A percentile compares a stretch with the other conserved stretches of the same genome.
Conservation (phyloP, 2,888 invertebrate species). For the Philonicus albiceps region DNA sequence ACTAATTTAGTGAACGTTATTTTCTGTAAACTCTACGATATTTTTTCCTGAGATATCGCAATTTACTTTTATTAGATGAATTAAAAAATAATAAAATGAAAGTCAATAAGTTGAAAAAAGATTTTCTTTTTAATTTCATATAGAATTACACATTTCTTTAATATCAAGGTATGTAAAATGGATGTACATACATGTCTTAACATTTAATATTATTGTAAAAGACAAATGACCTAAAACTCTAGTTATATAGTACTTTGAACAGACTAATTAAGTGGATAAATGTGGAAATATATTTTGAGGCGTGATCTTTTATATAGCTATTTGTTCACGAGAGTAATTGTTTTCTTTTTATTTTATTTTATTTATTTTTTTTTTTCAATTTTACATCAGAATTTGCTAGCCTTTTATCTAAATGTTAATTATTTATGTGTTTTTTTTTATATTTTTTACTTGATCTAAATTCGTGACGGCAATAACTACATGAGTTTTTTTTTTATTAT, state of each 20-base stretch:
- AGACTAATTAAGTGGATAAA: slow-evolving; percentile 17
- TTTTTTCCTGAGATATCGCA: no score
- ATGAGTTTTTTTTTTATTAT: neutral
- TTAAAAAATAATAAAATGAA: neutral
- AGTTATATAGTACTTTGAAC: slow-evolving; percentile 22
- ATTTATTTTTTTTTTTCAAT: neutral
- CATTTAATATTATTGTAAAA: slow-evolving; percentile 37
- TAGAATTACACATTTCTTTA: slow-evolving; percentile 38
- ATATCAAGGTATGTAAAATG: slow-evolving; percentile 40
- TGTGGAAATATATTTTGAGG: neutral
- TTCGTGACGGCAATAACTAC: neutral
- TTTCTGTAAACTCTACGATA: no score
- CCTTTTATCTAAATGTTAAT: neutral
- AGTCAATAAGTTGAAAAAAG: slow-evolving; percentile 1
- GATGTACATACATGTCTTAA: slow-evolving; percentile 38
- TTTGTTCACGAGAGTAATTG: slow-evolving; percentile 2
- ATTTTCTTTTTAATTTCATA: slow-evolving; percentile 22
- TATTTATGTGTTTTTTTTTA: neutral
- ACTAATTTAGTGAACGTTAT: no score
- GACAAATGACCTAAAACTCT: slow-evolving; percentile 31
- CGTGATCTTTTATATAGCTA: slow-evolving; percentile 16
- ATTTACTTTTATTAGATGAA: neutral
- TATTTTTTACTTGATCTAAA: slow-evolving; percentile 9
- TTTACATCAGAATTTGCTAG: slow-evolving; percentile 19
- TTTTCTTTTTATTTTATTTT: neutral